These are phyloP conservation scores for Gracilinanus agilis DNA, from an alignment of 2,113 vertebrate species.

Conservation along the genomic window DNA sequence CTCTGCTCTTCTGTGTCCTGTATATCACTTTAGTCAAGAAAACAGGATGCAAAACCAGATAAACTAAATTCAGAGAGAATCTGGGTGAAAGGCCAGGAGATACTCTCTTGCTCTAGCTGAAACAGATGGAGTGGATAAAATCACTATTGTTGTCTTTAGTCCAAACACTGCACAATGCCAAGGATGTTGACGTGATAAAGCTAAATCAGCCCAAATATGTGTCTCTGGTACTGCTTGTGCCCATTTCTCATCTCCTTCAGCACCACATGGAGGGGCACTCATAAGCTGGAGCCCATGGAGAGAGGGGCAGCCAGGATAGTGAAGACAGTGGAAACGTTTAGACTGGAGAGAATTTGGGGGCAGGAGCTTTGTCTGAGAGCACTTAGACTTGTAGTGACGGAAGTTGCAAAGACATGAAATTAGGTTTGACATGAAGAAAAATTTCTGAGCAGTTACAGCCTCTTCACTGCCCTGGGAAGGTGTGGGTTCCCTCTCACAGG, in stretches of 20 bases:
- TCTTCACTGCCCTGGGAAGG: background rate
- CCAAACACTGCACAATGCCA: slow-evolving; percentile 43
- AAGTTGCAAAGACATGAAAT: background rate
- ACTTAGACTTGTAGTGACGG: background rate
- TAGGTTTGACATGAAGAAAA: background rate
- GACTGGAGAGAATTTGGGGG: background rate
- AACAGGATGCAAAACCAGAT: slow-evolving; percentile 46
- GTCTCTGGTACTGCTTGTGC: background rate
- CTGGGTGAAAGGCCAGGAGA: slow-evolving; percentile 22
- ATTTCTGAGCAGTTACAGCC: background rate
- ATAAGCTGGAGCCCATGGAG: background rate
- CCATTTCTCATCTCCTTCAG: background rate
- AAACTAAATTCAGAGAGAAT: slow-evolving; percentile 59
- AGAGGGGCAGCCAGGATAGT: background rate
- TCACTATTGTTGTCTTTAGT: slow-evolving; percentile 48
- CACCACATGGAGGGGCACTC: background rate
- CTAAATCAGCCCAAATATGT: slow-evolving; percentile 3
- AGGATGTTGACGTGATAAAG: slow-evolving; percentile 35
- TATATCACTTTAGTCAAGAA: slow-evolving; percentile 51
- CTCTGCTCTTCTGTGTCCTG: slow-evolving; percentile 4
- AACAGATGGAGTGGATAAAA: slow-evolving; percentile 57
- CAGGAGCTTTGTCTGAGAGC: background rate
- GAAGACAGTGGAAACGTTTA: background rate
- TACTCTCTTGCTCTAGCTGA: slow-evolving; percentile 27
- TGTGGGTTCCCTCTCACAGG: background rate